Evolutionary conservation across 2,797 vertebrate species (phyloP), one percentile per base, ranked within the genome.

Genomic region (Eulemur coronatus): DNA sequence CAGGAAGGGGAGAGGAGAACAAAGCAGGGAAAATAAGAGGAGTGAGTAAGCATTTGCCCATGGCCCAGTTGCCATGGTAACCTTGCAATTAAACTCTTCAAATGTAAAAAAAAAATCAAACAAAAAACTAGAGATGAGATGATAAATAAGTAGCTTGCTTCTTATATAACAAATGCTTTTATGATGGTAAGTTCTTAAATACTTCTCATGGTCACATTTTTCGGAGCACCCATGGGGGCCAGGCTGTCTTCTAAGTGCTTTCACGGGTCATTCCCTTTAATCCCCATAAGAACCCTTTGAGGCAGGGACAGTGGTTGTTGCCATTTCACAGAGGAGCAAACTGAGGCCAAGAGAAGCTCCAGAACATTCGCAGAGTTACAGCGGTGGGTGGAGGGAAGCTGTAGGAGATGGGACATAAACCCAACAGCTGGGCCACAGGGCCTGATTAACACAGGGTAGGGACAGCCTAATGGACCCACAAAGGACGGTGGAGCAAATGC

Each of bases 61-160:
- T 5, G 67, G 15, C 78, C 73, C 2, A 0, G 91, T 95, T 91
- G 69, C 93, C 93, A 91, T 89, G 93, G 91, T 50, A 95, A 97
- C 79, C 33, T 26, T 57, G 43, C 85, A 65, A 79, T 87, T 78
- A 73, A 55, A 88, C 24, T 82, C 84, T 86, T 84, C 82, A 24
- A 28, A 33, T 5, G 12, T 57, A 41, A 59, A 75, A 75, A 92
- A 89, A 89, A 30, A 65, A 17, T 15, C 15, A 69, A 73, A 70
- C 61, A 70, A 79, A 10, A 76, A 81, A 30, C 48, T n/a, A 2
- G 0, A 43, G 89, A 59, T 33, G 30, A 63, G 61, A n/a, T 65
- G 33, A n/a, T 65, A 65, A 33, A 61, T 65, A 65, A 15, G 12
- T 63, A 63, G 5, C 43, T 35, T 75, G 38, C 72, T 79, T 75